Conservation (phyloP, 2,797 vertebrate species). For the Mormyrops attenuatus region DNA sequence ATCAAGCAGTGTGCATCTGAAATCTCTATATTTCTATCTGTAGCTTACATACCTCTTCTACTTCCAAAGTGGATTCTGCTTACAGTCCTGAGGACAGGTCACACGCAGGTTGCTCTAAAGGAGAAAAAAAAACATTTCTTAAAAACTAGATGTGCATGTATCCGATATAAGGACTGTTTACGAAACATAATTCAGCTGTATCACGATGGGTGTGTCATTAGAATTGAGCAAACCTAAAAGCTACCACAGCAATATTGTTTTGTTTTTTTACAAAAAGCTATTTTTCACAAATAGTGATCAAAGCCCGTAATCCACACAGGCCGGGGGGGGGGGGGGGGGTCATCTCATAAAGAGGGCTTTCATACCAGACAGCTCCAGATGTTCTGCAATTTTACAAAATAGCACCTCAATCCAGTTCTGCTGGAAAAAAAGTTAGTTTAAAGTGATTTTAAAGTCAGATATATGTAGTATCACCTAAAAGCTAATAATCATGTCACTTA, state of each 20-base stretch:
- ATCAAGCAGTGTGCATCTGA: neutral
- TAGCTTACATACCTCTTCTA: constrained; percentile 5
- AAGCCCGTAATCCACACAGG: neutral
- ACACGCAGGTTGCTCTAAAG: neutral
- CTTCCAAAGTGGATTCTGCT: neutral
- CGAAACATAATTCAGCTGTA: neutral
- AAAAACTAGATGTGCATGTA: neutral
- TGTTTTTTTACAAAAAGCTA: neutral
- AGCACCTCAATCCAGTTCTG: neutral
- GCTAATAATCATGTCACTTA: neutral
- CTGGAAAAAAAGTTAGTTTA: neutral
- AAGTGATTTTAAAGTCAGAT: neutral
- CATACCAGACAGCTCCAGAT: neutral
- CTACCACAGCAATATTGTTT: neutral
- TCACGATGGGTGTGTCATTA: neutral
- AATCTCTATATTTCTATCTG: neutral
- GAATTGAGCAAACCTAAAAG: neutral
- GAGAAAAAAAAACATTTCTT: neutral
- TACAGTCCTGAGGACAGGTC: neutral
- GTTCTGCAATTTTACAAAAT: neutral
- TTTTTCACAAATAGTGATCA: neutral
- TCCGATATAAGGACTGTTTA: neutral
- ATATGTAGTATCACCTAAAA: neutral
- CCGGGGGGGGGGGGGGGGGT: neutral
- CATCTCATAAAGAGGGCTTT: neutral